Evolutionary conservation across 1,140 invertebrate species (phyloP), one percentile per base, ranked within the genome.

Genomic region (Macrobrachium rosenbergii): DNA sequence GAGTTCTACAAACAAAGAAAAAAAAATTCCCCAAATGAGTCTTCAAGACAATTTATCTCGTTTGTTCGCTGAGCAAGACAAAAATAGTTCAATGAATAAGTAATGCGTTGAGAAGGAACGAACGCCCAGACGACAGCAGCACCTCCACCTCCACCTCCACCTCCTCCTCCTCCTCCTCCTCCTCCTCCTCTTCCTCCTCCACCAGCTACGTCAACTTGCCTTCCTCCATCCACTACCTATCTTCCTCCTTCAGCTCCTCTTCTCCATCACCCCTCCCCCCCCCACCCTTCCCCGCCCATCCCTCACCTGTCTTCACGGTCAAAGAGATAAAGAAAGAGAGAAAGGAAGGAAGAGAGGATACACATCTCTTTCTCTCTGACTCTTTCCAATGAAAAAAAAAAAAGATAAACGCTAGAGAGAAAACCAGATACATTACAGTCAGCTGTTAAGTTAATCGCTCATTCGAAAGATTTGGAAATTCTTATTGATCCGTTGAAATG

Each of bases 21-120:
- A 10, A 80, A 14, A 59, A 37, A 77, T 8, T 43, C 28, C 77
- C 78, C 62, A 80, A 80, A 80, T 64, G 78, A 80, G 28, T 80
- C 58, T n/a, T 23, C 59, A 37, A 37, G 78, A 80, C 78, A 80
- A 80, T 80, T 64, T 80, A 80, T 80, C 78, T 80, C 78, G 28
- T 80, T 80, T 64, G 78, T 37, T 64, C 78, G 17, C 14, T 63
- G 14, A 14, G 28, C 28, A 37, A 64, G 78, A 64, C 78, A 80
- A 80, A 80, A 80, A 80, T 80, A 23, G 60, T 60, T 62, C 60
- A 80, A 80, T 80, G 78, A 80, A 80, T 80, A 62, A 80, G 60
- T 80, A 80, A 80, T 80, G 52, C 19, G 12, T 43, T 11, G 64
- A n/a, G 64, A n/a, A 28, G n/a, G 64, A 69, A 69, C n/a, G n/a